phyloP scores from a whole-genome alignment of 2,113 vertebrate genomes.

The Hemichromis elongatus region DNA sequence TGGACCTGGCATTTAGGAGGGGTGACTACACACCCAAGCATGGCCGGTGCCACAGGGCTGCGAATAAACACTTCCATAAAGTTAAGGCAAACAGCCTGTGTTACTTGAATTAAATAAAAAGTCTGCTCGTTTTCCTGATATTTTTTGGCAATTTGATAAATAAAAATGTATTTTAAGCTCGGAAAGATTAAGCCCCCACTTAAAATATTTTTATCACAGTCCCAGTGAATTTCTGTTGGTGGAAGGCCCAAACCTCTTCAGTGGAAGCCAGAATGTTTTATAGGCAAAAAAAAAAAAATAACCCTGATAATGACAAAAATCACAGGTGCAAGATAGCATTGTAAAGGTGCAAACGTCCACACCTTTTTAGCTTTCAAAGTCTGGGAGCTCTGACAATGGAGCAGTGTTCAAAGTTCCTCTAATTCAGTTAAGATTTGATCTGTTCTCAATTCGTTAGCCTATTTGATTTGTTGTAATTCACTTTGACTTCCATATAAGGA shows the following conservation, averaged over 20 bases:
- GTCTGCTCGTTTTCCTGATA: background rate
- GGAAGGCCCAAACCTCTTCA: background rate
- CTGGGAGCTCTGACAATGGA: slow-evolving; percentile 16
- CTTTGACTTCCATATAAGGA: slow-evolving; percentile 35
- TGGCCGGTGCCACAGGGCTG: background rate
- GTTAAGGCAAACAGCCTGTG: background rate
- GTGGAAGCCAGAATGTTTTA: background rate
- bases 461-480: slow-evolving; percentile 51
- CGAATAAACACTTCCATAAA: background rate
- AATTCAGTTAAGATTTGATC: slow-evolving; percentile 30
- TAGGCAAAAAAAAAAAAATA: background rate
- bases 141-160: background rate
- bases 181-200: background rate
- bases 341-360: background rate
- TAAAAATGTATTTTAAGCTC: background rate
- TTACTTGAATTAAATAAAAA: background rate
- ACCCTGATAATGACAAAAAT: background rate
- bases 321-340: slow-evolving; percentile 11
- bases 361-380: slow-evolving; percentile 25
- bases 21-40: background rate
- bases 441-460: slow-evolving; percentile 34
- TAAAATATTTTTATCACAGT: background rate
- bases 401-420: slow-evolving; percentile 20
- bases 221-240: background rate
- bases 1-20: background rate